Percentiles rank a stretch among this genome's conserved stretches.
Conservation (phyloP, 1,140 invertebrate genomes). For the Atta cephalotes region DNA sequence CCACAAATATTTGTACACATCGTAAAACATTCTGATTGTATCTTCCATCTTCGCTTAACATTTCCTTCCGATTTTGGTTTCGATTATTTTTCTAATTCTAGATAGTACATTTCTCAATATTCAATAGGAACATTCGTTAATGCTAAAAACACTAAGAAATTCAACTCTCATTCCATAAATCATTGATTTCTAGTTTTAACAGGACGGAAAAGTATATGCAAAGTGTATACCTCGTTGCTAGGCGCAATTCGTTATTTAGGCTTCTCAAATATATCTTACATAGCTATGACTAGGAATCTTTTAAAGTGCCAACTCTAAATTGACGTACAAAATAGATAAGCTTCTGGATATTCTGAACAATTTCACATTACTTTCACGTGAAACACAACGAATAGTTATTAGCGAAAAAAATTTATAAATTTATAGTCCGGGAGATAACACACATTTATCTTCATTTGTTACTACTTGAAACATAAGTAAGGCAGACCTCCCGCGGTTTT, state of each 20-base stretch:
- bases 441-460: too few species aligned
- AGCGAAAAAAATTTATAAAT: conserved; percentile 18
- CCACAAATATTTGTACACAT: too few species aligned
- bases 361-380: conserved; percentile 21
- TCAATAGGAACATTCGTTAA: conserved; percentile 45
- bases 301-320: conserved; percentile 18
- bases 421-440: neutral
- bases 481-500: too few species aligned
- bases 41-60: too few species aligned
- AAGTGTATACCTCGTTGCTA: conserved; percentile 37
- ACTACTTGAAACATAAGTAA: too few species aligned
- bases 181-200: conserved; percentile 35
- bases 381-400: conserved; percentile 12
- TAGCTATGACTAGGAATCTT: conserved; percentile 3
- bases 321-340: conserved; percentile 48
- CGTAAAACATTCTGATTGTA: too few species aligned
- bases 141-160: conserved; percentile 40
- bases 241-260: conserved; percentile 35
- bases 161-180: conserved; percentile 17
- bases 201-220: conserved; percentile 57
- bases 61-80: too few species aligned
- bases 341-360: conserved; percentile 20
- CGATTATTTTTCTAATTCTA: too few species aligned
- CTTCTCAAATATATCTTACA: conserved; percentile 44
- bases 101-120: too few species aligned